Conservation (phyloP, 2,113 vertebrate genomes). For the Vanacampus margaritifer region DNA sequence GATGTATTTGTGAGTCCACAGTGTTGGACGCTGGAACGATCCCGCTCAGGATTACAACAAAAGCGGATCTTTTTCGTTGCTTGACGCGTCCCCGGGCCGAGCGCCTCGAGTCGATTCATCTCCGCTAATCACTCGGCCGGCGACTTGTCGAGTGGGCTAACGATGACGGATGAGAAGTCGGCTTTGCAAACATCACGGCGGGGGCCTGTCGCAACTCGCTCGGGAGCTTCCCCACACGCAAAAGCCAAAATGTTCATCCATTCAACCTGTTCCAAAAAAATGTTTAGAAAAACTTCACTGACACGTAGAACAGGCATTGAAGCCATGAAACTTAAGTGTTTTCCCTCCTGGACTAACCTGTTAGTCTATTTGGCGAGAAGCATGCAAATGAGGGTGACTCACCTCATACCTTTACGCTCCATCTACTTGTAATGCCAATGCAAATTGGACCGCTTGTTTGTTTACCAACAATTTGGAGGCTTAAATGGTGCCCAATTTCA, state of each 20-base stretch:
- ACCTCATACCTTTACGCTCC: conserved; percentile 19
- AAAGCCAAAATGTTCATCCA: conserved; percentile 54
- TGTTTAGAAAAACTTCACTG: not conserved
- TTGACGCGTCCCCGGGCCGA: not conserved
- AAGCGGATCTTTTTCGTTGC: conserved; percentile 18
- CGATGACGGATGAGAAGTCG: conserved; percentile 71
- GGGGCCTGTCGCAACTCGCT: conserved; percentile 61
- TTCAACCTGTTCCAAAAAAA: not conserved
- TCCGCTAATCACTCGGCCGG: conserved; percentile 61
- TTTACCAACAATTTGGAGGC: not conserved
- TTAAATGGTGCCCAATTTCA: not conserved
- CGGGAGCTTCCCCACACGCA: conserved; percentile 48
- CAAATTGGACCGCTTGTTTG: not conserved
- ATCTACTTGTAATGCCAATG: not conserved
- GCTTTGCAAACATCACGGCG: conserved; percentile 63
- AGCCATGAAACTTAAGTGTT: not conserved
- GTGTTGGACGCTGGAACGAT: conserved; percentile 17
- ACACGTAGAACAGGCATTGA: not conserved
- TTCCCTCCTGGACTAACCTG: conserved; percentile 13
- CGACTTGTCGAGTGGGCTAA: conserved; percentile 57
- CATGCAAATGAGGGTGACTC: conserved; percentile 12
- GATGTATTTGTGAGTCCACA: conserved; percentile 8
- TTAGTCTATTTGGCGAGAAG: conserved; percentile 20
- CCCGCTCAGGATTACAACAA: conserved; percentile 14
- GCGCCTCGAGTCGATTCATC: conserved; percentile 53